phyloP scores from a whole-genome alignment of 1,140 invertebrate species.

The Tetramorium alpestre region DNA sequence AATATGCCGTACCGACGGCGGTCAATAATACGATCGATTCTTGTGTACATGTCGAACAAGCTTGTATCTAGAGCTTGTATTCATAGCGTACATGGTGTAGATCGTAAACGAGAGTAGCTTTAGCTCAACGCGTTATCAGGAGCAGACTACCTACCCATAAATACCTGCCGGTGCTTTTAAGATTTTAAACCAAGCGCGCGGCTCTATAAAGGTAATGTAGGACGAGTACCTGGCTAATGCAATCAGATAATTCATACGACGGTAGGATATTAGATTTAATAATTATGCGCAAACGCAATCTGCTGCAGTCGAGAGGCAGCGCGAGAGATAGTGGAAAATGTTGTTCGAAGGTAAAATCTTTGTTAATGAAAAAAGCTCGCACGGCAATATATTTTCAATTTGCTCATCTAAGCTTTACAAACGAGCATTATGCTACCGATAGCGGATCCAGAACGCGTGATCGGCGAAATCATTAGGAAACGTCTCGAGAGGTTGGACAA shows the following conservation, averaged over 20 bases:
- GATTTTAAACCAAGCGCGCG: slow-evolving; percentile 32
- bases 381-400: neutral
- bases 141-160: slow-evolving; percentile 48
- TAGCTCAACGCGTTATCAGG: slow-evolving; percentile 22
- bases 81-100: slow-evolving; percentile 22
- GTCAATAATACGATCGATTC: slow-evolving; percentile 48
- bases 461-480: neutral
- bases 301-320: neutral
- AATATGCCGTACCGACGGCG: neutral
- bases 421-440: neutral
- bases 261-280: slow-evolving; percentile 23
- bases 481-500: neutral
- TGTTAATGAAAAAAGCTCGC: neutral
- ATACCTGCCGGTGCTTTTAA: slow-evolving; percentile 54
- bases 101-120: slow-evolving; percentile 8
- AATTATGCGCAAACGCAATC: slow-evolving; percentile 38
- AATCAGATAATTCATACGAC: slow-evolving; percentile 44
- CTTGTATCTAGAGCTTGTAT: neutral
- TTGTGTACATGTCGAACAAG: slow-evolving; percentile 18
- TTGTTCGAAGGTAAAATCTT: neutral
- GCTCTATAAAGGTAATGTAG: slow-evolving; percentile 33
- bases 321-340: no score
- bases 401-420: neutral
- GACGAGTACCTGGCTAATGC: slow-evolving; percentile 38
- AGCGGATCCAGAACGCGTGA: neutral